Conservation (phyloP, 2,888 invertebrate genomes). For the Hemicrepidius hirtus region DNA sequence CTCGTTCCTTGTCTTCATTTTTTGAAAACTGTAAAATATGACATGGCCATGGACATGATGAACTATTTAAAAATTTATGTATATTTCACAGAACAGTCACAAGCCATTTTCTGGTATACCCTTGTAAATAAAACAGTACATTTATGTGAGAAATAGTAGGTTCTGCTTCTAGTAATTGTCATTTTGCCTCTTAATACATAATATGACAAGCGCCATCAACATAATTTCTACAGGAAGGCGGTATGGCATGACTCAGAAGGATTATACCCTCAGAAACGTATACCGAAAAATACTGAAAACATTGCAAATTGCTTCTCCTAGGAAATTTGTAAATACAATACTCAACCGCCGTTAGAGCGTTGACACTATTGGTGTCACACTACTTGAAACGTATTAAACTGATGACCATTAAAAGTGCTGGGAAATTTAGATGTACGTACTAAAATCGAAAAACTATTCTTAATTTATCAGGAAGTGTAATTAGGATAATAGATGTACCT, state of each 20-base stretch:
- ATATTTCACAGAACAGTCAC: too few relatives aligned
- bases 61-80: too few relatives aligned
- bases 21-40: too few relatives aligned
- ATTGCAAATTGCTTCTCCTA: conserved; percentile 5
- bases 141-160: conserved; percentile 10
- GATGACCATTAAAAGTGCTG: too few relatives aligned
- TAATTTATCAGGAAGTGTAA: too few relatives aligned
- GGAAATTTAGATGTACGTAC: too few relatives aligned
- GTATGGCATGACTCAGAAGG: conserved; percentile 15
- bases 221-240: conserved; percentile 1
- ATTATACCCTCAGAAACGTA: background rate
- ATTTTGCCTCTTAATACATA: conserved; percentile 5
- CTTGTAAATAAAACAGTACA: conserved; percentile 19
- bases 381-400: too few relatives aligned
- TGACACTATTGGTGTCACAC: too few relatives aligned
- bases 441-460: too few relatives aligned
- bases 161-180: conserved; percentile 23
- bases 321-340: conserved; percentile 24
- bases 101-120: background rate
- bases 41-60: too few relatives aligned
- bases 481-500: too few relatives aligned
- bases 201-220: conserved; percentile 12
- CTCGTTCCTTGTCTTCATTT: too few relatives aligned
- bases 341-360: background rate
- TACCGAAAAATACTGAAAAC: background rate